These are phyloP conservation scores for Coremacera marginata DNA, from an alignment of 2,888 invertebrate species.

Conservation along the genomic window DNA sequence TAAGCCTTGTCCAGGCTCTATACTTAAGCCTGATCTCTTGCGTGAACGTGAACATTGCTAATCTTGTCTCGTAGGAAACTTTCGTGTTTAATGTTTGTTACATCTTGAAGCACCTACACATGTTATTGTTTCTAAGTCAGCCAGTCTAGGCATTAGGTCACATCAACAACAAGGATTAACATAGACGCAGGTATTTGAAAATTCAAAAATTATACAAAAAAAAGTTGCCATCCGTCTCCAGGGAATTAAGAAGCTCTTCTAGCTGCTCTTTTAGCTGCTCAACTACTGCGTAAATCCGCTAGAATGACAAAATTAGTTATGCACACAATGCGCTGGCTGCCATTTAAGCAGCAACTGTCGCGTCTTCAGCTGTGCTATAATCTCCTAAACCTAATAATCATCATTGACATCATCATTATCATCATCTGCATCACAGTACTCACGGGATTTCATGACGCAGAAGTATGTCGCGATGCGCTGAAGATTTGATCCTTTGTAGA, in stretches of 20 bases:
- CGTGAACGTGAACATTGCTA: too few relatives aligned
- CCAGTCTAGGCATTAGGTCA: not conserved
- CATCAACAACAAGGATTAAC: not conserved
- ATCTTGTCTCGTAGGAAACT: too few relatives aligned
- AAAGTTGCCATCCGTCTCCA: constrained; percentile 39
- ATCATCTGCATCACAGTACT: not conserved
- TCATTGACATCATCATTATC: not conserved
- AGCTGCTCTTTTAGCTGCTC: not conserved
- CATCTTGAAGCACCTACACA: too few relatives aligned
- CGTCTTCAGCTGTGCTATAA: not conserved
- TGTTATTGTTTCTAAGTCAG: too few relatives aligned
- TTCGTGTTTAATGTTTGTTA: too few relatives aligned
- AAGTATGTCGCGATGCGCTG: not conserved
- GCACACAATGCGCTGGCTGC: constrained; percentile 40
- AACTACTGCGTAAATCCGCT: constrained; percentile 19
- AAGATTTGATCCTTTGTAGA: not conserved
- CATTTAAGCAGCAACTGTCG: constrained; percentile 32
- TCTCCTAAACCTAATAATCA: not conserved
- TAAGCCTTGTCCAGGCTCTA: too few relatives aligned
- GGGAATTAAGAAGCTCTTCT: constrained; percentile 1
- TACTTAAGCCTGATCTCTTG: too few relatives aligned
- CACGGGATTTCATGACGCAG: not conserved
- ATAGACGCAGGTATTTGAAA: not conserved
- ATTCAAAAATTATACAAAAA: not conserved
- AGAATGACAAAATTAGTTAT: constrained; percentile 43